Base-by-base conservation (phyloP, 2,113 vertebrate genomes). In the Istiophorus platypterus region DNA sequence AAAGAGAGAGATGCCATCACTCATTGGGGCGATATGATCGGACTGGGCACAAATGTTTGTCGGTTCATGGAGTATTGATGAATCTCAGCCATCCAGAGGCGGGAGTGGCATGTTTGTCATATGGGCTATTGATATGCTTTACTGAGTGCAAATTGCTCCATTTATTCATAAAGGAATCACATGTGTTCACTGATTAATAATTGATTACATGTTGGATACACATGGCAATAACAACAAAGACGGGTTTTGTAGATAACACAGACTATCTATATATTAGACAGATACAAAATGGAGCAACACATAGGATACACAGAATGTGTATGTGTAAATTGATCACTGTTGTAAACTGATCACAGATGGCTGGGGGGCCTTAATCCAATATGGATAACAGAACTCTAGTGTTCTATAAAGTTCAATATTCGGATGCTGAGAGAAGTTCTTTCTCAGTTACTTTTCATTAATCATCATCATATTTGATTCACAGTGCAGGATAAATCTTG, bases 11-110 rank as follows among this genome's bases (percentile, higher is more conserved):
- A 81, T 82, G 72, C 52, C 82, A 85, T 89, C 79, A 72, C 41
- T 82, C 77, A 80, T 66, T 0, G 34, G 24, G 3, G 34, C 68
- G 73, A 91, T 86, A 78, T 10, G 7, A 82, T 87, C 86, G 65
- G 76, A 74, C 39, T 29, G 54, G 61, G 61, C 57, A 65, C 64
- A 82, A 62, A 69, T 86, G 78, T 90, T 82, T 87, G 72, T 80
- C 56, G 6, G 68, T 71, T 85, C 74, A 85, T 91, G 71, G 85
- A 85, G 78, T 88, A 91, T 90, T 86, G 84, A 90, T 88, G 78
- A 85, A 65, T 81, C 66, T 82, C 39, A 26, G 64, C 61, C 26
- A 80, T 70, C 72, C 62, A 56, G 24, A 82, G 78, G 56, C 20
- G 9, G 15, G 34, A 31, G 26, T 72, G 76, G 78, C 63, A 42